phyloP scores from a whole-genome alignment of 2,113 vertebrate genomes.

The Lutjanus erythropterus region DNA sequence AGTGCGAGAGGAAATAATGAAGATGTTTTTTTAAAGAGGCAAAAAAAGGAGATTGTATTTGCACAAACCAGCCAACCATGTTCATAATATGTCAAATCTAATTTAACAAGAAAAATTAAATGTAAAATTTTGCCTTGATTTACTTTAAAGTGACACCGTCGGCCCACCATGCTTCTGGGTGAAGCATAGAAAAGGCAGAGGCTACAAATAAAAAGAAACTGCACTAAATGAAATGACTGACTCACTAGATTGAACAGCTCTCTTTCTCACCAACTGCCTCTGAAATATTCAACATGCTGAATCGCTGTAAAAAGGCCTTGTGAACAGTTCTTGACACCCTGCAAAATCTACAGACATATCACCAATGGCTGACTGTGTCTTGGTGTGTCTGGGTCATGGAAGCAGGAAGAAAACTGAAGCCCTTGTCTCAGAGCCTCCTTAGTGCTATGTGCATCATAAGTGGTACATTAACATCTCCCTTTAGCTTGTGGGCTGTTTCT shows the following conservation, averaged over 20 bases:
- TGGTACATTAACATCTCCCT: too few relatives aligned
- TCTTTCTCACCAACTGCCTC: neutral
- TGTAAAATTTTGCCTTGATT: neutral
- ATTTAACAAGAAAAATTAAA: neutral
- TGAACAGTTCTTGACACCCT: neutral
- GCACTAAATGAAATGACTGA: neutral
- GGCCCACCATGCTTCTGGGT: neutral
- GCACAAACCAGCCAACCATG: neutral
- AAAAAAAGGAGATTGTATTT: neutral
- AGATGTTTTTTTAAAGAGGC: neutral
- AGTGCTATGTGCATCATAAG: too few relatives aligned
- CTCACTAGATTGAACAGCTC: neutral
- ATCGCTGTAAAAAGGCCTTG: neutral
- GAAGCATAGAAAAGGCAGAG: neutral
- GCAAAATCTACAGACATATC: neutral
- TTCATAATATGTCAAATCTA: neutral
- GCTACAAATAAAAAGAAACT: neutral
- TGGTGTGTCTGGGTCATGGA: neutral
- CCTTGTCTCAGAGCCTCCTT: too few relatives aligned
- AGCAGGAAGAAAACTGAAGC: neutral
- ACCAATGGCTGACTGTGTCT: neutral
- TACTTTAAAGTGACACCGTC: neutral
- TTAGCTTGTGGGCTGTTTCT: too few relatives aligned
- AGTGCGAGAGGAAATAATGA: neutral
- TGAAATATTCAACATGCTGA: slow-evolving; percentile 5